Percentiles rank a stretch among this genome's conserved stretches.
These are phyloP conservation scores for Athetis lepigone DNA, from an alignment of 2,888 invertebrate species.

Conservation along the genomic window DNA sequence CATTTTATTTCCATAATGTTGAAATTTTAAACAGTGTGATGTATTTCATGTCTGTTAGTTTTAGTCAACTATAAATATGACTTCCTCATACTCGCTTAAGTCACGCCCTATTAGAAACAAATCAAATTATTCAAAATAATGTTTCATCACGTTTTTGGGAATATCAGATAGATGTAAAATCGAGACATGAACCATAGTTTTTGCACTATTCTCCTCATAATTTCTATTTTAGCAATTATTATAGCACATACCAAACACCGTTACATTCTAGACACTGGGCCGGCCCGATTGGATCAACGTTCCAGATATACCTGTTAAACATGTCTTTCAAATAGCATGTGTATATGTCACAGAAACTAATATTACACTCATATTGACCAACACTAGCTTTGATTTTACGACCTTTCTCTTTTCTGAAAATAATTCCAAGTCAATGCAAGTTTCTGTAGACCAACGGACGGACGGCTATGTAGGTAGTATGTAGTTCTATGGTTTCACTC, in stretches of 20 bases:
- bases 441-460: constrained; percentile 55
- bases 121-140: background rate
- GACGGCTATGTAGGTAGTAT: constrained; percentile 26
- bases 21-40: background rate
- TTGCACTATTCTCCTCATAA: constrained; percentile 26
- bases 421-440: constrained; percentile 58
- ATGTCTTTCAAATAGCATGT: constrained; percentile 57
- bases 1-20: too few relatives aligned
- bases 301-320: constrained; percentile 68
- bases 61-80: background rate
- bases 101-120: background rate
- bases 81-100: background rate
- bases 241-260: constrained; percentile 52
- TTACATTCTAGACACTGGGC: constrained; percentile 66
- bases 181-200: background rate
- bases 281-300: constrained; percentile 63
- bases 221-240: constrained; percentile 48
- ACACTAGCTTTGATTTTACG: constrained; percentile 43
- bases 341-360: constrained; percentile 51
- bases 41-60: background rate
- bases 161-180: background rate
- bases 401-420: constrained; percentile 64
- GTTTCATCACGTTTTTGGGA: background rate
- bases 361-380: constrained; percentile 48
- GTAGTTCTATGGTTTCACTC: constrained; percentile 74